Evolutionary conservation across 1,140 invertebrate species (phyloP).

Genomic region (Hypothenemus hampei): DNA sequence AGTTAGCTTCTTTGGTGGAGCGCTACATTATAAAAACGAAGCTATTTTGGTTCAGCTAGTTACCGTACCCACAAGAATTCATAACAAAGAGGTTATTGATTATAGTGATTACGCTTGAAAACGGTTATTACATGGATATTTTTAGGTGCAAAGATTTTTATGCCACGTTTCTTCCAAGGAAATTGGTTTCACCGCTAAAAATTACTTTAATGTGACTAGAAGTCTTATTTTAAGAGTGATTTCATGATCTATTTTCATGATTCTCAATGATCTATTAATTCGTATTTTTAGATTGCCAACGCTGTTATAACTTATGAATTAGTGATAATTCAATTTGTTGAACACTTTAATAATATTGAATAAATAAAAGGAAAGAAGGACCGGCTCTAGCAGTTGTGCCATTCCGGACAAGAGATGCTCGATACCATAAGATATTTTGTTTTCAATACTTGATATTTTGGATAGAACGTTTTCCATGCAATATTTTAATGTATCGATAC

Average conservation of each 20-base stretch:
- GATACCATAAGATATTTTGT: too few relatives aligned
- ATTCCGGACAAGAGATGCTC: too few relatives aligned
- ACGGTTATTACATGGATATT: too few relatives aligned
- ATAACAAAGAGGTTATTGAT: neutral
- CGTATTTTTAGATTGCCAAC: neutral
- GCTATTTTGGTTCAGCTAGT: neutral
- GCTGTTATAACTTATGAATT: neutral
- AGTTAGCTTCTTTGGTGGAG: neutral
- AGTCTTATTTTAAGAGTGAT: neutral
- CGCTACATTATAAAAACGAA: neutral
- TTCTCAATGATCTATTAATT: neutral
- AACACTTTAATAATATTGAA: neutral
- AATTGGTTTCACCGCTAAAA: neutral
- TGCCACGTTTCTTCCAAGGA: neutral
- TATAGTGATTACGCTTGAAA: too few relatives aligned
- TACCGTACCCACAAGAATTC: neutral
- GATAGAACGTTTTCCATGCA: too few relatives aligned
- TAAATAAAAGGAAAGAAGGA: too few relatives aligned
- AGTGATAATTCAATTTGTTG: neutral
- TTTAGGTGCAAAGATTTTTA: neutral
- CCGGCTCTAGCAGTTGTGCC: too few relatives aligned
- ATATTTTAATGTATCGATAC: too few relatives aligned
- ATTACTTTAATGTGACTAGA: neutral
- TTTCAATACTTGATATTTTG: too few relatives aligned
- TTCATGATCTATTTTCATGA: neutral